Evolutionary conservation across 2,888 invertebrate genomes (phyloP), one percentile per base, ranked within the genome.

Genomic region (Plemyria rubiginata): DNA sequence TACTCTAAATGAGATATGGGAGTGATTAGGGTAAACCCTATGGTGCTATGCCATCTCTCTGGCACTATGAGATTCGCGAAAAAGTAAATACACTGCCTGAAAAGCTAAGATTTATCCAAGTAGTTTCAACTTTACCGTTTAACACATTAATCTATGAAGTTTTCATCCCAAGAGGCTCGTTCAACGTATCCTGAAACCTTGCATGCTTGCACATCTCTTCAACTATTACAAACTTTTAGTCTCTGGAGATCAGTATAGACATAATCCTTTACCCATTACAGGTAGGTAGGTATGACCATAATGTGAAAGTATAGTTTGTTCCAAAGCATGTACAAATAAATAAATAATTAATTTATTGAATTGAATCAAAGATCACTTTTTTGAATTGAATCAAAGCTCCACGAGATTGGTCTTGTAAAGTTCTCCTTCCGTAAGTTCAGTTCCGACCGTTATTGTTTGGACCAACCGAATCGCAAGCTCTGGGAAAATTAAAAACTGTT

Each of bases 141-240:
- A 57, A 57, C 40, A 36, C n/a, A 40, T 29, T 51, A 57, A 45
- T 51, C 43, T 57, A 51, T 50, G n/a, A 57, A 45, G 43, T 51
- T 51, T 32, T 29, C 11, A 6, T 22, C 57, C 12, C 43, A 36
- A 3, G 43, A 22, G 57, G 32, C 51, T 57, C 50, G 32, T 51
- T 48, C n/a, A 22, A 51, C 51, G 51, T 57, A 36, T 57, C 22
- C 45, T 57, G 43, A 51, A 57, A 32, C 51, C 22, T 49, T 55
- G 55, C 40, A 52, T 49, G 32, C 32, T 15, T 29, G 29, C 45
- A 45, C 46, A 40, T 55, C 38, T 55, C 13, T 48, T 55, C 40
- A 48, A 48, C 38, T 48, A 28, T 11, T 22, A 36, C 38, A 38
- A 55, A 48, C 48, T 55, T 48, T 48, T 5, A 22, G n/a, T 41